Conservation (phyloP, 2,888 invertebrate genomes). For the Malachius bipustulatus region DNA sequence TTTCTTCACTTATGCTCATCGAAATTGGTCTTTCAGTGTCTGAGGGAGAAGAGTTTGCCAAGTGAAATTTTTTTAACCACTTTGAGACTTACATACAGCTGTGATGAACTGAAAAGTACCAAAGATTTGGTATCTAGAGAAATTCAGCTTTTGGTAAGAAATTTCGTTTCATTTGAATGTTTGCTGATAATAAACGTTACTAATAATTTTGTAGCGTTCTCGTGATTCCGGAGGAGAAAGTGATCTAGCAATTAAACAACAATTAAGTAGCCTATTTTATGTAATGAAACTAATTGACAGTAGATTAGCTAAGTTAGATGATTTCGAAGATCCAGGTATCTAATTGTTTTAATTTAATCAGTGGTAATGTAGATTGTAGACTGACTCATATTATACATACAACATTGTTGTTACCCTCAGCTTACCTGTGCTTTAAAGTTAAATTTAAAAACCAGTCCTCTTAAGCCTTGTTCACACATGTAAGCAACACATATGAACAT, state of each 20-base stretch:
- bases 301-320: conserved; percentile 33
- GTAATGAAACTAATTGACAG: conserved; percentile 63
- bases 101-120: conserved; percentile 73
- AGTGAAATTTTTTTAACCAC: conserved; percentile 79
- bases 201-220: conserved; percentile 55
- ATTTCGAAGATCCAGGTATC: too few relatives aligned
- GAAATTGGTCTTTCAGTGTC: conserved; percentile 52
- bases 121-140: conserved; percentile 69
- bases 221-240: conserved; percentile 78
- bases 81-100: conserved; percentile 63
- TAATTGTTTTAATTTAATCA: too few relatives aligned
- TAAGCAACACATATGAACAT: too few relatives aligned
- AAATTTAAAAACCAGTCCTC: too few relatives aligned
- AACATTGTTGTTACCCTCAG: too few relatives aligned
- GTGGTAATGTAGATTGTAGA: too few relatives aligned
- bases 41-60: conserved; percentile 58
- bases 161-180: too few relatives aligned
- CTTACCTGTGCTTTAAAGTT: too few relatives aligned
- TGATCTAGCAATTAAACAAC: conserved; percentile 71
- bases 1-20: too few relatives aligned
- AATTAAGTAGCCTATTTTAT: conserved; percentile 72
- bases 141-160: conserved; percentile 60
- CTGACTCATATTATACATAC: too few relatives aligned
- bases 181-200: too few relatives aligned
- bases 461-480: too few relatives aligned